Evolutionary conservation across 2,797 vertebrate species (phyloP).

Genomic region (Dendrocincla tyrannina): DNA sequence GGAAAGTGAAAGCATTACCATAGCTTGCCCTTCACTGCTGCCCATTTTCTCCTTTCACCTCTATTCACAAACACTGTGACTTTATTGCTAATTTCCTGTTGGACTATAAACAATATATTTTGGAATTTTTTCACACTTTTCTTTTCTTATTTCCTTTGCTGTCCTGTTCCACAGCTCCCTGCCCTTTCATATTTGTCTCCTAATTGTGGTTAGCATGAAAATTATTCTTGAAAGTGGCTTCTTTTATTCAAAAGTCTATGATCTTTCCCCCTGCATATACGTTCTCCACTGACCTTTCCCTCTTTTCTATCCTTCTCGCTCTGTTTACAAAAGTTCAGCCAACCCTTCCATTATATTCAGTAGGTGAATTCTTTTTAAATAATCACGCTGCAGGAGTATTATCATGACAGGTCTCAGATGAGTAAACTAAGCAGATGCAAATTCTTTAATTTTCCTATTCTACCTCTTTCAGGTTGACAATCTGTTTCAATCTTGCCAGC

Average conservation of each 20-base stretch:
- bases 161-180: background rate
- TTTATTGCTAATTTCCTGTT: slow-evolving; percentile 23
- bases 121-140: background rate
- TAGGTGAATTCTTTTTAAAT: background rate
- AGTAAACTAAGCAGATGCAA: background rate
- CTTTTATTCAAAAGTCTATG: background rate
- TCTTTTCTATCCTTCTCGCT: background rate
- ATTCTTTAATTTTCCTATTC: background rate
- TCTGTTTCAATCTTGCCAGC: background rate
- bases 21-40: background rate
- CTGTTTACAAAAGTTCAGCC: background rate
- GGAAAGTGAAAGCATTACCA: background rate
- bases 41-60: background rate
- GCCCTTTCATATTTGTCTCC: background rate
- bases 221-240: background rate
- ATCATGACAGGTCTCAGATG: background rate
- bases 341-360: background rate
- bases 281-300: background rate
- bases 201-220: background rate
- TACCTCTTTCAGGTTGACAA: background rate
- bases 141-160: background rate
- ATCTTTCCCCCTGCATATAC: background rate
- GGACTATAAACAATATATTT: background rate
- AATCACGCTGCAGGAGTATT: background rate
- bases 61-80: background rate